These are phyloP conservation scores for Ailurus styani DNA, from an alignment of 2,113 vertebrate genomes.

Conservation along the genomic window DNA sequence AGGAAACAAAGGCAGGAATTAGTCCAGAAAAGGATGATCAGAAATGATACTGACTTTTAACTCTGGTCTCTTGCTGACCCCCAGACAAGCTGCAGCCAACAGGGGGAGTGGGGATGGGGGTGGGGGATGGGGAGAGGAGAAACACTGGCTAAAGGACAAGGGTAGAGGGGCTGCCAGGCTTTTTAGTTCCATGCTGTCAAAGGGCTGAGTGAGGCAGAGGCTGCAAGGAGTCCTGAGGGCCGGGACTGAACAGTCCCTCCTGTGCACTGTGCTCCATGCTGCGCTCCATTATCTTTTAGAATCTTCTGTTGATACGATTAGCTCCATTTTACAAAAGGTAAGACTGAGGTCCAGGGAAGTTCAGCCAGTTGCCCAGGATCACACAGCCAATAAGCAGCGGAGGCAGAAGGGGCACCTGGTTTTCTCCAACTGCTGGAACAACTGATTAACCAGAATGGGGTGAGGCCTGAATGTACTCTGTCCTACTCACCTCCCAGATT, in stretches of 20 bases:
- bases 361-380: neutral
- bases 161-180: neutral
- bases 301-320: neutral
- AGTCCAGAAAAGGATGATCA: neutral
- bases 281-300: rapidly evolving
- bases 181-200: neutral
- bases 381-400: neutral
- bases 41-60: neutral
- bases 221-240: neutral
- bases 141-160: neutral
- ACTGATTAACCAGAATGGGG: too few relatives aligned
- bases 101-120: too few relatives aligned
- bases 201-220: neutral
- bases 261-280: neutral
- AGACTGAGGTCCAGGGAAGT: neutral
- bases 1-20: neutral
- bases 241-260: rapidly evolving
- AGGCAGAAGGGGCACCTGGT: neutral
- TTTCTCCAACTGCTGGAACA: neutral
- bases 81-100: neutral
- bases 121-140: neutral
- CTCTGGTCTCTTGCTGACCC: neutral
- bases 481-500: neutral
- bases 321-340: neutral
- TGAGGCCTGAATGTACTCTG: neutral